Conservation (phyloP, 2,113 vertebrate species). For the Vidua macroura region DNA sequence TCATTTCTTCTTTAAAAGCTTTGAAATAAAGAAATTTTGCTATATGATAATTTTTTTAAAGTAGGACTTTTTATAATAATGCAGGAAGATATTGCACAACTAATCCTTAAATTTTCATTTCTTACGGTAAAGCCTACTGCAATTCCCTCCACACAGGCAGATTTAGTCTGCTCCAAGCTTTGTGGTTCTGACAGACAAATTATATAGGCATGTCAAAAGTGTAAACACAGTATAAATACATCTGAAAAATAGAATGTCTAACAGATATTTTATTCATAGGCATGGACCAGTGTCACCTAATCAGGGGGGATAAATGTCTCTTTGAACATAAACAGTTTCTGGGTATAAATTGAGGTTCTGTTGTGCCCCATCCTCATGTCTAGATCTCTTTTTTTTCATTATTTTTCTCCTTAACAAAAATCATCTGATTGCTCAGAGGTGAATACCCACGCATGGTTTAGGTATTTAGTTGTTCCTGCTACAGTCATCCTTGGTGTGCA, state of each 20-base stretch:
- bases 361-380: not conserved
- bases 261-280: constrained; percentile 9
- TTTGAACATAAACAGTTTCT: not conserved
- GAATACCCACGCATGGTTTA: not conserved
- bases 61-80: not conserved
- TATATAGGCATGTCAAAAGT: not conserved
- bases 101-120: not conserved
- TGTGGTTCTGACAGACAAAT: constrained; percentile 30
- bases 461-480: not conserved
- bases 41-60: not conserved
- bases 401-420: not conserved
- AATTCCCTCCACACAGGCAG: not conserved
- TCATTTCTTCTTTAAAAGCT: not conserved
- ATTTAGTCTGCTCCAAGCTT: not conserved
- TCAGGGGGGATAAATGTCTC: not conserved
- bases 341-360: not conserved
- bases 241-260: not conserved
- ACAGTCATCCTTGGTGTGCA: not conserved
- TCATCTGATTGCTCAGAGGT: not conserved
- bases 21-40: not conserved
- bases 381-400: not conserved
- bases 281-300: not conserved
- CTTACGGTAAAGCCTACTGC: not conserved
- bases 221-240: not conserved
- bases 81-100: not conserved